Evolutionary conservation across 2,113 vertebrate genomes (phyloP).

Genomic region (Hyla sarda): DNA sequence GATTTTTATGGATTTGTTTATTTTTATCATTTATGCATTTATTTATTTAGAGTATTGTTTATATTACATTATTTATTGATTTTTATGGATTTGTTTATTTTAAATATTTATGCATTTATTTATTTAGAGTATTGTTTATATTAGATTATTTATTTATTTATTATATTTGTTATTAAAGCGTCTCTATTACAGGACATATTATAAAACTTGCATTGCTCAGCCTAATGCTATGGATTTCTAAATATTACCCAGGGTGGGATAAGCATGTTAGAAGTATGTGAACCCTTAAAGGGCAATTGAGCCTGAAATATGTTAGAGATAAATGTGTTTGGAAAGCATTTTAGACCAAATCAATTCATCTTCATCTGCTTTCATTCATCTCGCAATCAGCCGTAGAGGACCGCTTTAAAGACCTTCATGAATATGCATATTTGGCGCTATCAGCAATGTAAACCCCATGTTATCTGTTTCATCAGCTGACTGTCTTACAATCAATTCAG

Average conservation of each 20-base stretch:
- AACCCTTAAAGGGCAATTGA: constrained; percentile 25
- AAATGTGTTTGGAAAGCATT: constrained; percentile 52
- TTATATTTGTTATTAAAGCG: too few relatives aligned
- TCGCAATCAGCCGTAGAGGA: constrained; percentile 45
- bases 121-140: too few relatives aligned
- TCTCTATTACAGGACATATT: neutral
- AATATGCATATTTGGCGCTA: constrained; percentile 43
- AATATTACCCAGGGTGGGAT: neutral
- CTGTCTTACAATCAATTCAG: constrained; percentile 24
- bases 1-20: too few relatives aligned
- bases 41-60: too few relatives aligned
- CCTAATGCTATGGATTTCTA: neutral
- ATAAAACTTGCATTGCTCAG: neutral
- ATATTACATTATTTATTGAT: too few relatives aligned
- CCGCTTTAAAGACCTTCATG: constrained; percentile 42
- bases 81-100: too few relatives aligned
- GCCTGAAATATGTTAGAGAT: constrained; percentile 16
- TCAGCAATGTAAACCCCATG: constrained; percentile 26
- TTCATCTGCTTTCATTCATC: constrained; percentile 51
- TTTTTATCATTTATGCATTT: too few relatives aligned
- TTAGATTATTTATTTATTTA: too few relatives aligned
- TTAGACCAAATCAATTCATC: constrained; percentile 54
- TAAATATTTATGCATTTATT: too few relatives aligned
- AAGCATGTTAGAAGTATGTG: neutral
- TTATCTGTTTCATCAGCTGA: constrained; percentile 47